Evolutionary conservation across 2,113 vertebrate species (phyloP), one percentile per base, ranked within the genome.

Genomic region (Pomatostomus ruficeps): DNA sequence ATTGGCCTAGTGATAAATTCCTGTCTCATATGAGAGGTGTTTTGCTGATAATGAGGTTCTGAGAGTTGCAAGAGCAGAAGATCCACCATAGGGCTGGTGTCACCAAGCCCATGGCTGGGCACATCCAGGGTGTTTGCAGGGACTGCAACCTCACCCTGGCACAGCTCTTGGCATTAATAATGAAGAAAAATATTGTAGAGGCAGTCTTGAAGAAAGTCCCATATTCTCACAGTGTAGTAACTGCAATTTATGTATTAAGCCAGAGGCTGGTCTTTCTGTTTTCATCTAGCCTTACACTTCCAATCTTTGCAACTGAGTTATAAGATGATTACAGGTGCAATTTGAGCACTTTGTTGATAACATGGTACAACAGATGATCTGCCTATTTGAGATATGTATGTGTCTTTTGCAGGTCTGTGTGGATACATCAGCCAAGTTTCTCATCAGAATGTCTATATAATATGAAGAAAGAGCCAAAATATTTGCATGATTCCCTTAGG

Each of bases 201-300:
- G 20, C 2, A 21, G 5, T 11, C 52, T 75, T 80, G 25, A 67
- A 78, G 26, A 59, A 85, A 54, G 22, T 33, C 4, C 2, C 2
- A 0, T 0, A 17, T 61, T 83, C 11, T 70, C 35, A 59, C 3
- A 19, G 13, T 2, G 6, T 29, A 35, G 6, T 46, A 45, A 36
- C 23, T 66, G 38, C 11, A 35, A 3, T 78, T 52, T 54, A 65
- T 31, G 2, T 9, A 25, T n/a, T 59, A 80, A 57, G 35, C 9
- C 12, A 43, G 19, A 17, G 42, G 25, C 9, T 12, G 51, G 5
- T 11, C 26, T 80, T 48, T 73, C 28, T 55, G 28, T 49, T 83
- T 85, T 40, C 31, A 36, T 38, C 14, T 28, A 49, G 14, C 13
- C 9, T 68, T 82, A 38, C 9, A 11, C 11, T 79, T 79, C 15